Evolutionary conservation across 2,797 vertebrate species (phyloP), one percentile per base, ranked within the genome.

Genomic region (Scleropages formosus): DNA sequence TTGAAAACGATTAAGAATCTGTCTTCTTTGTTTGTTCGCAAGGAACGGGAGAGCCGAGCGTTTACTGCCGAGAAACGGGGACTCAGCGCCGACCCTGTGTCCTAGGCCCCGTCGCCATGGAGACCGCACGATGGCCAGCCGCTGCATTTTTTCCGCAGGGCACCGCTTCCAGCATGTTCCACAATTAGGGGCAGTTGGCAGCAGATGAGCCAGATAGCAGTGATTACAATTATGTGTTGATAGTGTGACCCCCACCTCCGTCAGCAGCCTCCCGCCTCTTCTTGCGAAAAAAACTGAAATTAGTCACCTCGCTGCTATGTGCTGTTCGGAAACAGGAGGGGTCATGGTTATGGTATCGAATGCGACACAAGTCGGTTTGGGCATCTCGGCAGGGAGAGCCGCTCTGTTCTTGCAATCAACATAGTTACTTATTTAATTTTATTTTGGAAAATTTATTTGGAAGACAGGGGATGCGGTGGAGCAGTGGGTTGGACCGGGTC

Each of bases 151-250:
- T 2, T 39, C 59, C 64, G 61, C 59, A 63, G 81, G 81, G 82
- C 79, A 73, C 78, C 79, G 78, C 77, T 72, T 80, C 80, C 78
- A 80, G 80, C 78, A 80, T 84, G 81, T 31, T 39, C 83, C 81
- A 83, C 77, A 84, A 84, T 87, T 84, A 86, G 74, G 39, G 24
- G 67, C 62, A 62, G 71, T 80, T 46, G 72, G 82, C 79, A 77
- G 75, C 81, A 77, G 82, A 85, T 65, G 77, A 76, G 53, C 69
- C 26, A 72, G 85, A 82, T 87, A 82, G 72, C 51, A 70, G 66
- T 72, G 83, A 87, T 87, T 84, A 82, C 79, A 85, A 85, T 85
- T 84, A 80, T 13, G 71, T 75, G 84, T 87, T 85, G 81, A 85
- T 82, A 80, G 73, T 78, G 73, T 60, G 58, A 49, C 80, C 80